Percentiles rank a stretch among this genome's conserved stretches.
Conservation (phyloP, 2,113 vertebrate genomes). For the Eclectus roratus region DNA sequence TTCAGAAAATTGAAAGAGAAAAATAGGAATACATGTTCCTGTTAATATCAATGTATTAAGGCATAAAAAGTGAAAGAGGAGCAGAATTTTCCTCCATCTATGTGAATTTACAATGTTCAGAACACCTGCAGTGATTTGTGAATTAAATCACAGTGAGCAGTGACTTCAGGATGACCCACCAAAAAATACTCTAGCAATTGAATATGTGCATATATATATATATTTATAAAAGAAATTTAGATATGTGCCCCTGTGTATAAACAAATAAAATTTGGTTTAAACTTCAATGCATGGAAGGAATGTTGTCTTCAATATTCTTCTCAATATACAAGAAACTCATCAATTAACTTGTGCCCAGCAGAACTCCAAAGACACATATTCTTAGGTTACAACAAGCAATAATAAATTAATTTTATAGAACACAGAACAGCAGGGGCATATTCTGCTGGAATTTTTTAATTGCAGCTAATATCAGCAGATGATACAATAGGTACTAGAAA, state of each 20-base stretch:
- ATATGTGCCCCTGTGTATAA: not conserved
- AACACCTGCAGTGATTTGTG: not conserved
- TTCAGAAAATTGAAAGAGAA: not conserved
- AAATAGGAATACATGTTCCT: not conserved
- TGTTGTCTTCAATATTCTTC: not conserved
- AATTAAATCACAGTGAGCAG: constrained; percentile 11
- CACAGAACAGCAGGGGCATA: not conserved
- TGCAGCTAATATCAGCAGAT: not conserved
- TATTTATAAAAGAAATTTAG: not conserved
- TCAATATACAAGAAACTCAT: not conserved
- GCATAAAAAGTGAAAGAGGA: not conserved
- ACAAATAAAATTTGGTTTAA: not conserved
- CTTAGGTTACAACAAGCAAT: not conserved
- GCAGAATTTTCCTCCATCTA: not conserved
- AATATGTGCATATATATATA: not conserved
- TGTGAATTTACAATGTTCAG: not conserved
- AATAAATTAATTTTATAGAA: not conserved
- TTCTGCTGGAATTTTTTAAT: not conserved
- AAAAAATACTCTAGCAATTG: not conserved
- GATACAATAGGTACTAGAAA: not conserved
- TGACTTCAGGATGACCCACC: not conserved
- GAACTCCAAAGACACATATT: not conserved
- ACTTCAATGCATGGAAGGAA: not conserved
- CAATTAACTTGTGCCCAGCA: not conserved
- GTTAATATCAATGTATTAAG: not conserved